Evolutionary conservation across 2,797 vertebrate genomes (phyloP).

Genomic region (Sebastes melanostomus): DNA sequence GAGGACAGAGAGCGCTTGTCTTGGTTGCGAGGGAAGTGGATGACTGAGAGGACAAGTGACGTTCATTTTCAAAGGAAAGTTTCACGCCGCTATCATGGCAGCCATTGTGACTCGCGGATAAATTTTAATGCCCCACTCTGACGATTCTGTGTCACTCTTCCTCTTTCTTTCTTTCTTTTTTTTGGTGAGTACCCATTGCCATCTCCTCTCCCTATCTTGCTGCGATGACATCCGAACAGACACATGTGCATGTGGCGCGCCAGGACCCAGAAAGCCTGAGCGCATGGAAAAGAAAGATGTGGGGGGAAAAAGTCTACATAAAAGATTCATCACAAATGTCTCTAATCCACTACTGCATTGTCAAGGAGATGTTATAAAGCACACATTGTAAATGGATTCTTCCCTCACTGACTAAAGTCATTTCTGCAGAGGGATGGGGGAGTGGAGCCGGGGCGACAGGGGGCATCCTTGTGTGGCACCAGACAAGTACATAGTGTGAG

Average conservation of each 20-base stretch:
- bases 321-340: constrained; percentile 99
- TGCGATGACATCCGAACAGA: constrained; percentile 92
- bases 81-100: constrained; percentile 85
- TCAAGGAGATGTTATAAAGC: constrained; percentile 96
- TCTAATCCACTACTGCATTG: constrained; percentile 99
- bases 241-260: constrained; percentile 83
- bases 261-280: constrained; percentile 90
- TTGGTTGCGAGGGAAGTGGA: constrained; percentile 67
- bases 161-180: constrained; percentile 29
- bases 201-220: constrained; percentile 53
- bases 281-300: constrained; percentile 82
- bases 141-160: constrained; percentile 87
- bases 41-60: constrained; percentile 78
- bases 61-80: constrained; percentile 86
- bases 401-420: constrained; percentile 92
- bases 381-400: constrained; percentile 98
- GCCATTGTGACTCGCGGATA: constrained; percentile 89
- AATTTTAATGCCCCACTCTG: constrained; percentile 96
- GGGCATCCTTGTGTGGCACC: constrained; percentile 82
- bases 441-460: constrained; percentile 50
- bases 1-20: constrained; percentile 83
- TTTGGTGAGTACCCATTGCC: constrained; percentile 80
- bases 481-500: constrained; percentile 86
- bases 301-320: constrained; percentile 87
- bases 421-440: constrained; percentile 82